Conservation (phyloP, 2,113 vertebrate genomes). For the Leuciscus idus region DNA sequence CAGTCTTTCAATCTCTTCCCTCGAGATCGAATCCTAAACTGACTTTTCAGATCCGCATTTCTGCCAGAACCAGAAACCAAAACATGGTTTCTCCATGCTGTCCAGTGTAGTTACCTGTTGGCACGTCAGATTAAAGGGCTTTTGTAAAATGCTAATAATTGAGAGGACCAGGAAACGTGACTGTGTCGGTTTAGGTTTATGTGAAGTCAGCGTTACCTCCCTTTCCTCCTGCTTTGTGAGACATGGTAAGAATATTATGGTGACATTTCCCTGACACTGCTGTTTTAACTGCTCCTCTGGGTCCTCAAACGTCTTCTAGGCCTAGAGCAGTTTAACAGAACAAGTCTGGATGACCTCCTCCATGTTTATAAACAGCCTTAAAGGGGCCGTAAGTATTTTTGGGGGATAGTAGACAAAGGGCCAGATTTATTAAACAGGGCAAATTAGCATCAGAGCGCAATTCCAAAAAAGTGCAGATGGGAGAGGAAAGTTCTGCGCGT, state of each 20-base stretch:
- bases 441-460: too few species aligned
- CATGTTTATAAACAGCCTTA: background rate
- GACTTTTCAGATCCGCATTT: background rate
- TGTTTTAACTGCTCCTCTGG: conserved; percentile 7
- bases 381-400: background rate
- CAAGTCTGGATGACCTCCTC: background rate
- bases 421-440: too few species aligned
- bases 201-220: conserved; percentile 38
- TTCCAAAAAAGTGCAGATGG: too few species aligned
- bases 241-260: conserved; percentile 14
- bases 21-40: conserved; percentile 3
- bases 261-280: conserved; percentile 10
- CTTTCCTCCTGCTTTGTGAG: background rate
- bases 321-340: conserved; percentile 12
- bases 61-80: conserved; percentile 25
- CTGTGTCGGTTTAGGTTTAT: conserved; percentile 14
- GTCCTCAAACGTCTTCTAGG: background rate
- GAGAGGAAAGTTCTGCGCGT: too few species aligned
- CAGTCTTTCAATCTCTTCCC: background rate
- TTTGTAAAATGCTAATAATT: background rate
- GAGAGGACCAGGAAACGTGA: background rate
- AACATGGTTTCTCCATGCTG: background rate
- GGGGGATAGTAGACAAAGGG: background rate
- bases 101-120: background rate
- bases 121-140: background rate